phyloP scores from a whole-genome alignment of 2,113 vertebrate genomes.

The Thymallus thymallus region DNA sequence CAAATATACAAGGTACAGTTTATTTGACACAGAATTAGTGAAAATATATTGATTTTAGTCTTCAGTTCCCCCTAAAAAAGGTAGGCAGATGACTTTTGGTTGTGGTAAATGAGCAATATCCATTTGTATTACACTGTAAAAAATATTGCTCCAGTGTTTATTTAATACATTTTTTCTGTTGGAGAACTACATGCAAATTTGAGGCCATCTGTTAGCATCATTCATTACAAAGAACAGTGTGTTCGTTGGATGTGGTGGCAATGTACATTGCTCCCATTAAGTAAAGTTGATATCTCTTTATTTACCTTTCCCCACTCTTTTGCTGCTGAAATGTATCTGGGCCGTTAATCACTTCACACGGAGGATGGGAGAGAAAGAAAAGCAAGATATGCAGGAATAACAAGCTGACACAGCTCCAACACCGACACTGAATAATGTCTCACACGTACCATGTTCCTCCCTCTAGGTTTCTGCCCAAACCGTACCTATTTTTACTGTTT shows the following conservation, averaged over 20 bases:
- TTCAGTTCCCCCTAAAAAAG: too few relatives aligned
- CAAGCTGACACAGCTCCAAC: constrained; percentile 54
- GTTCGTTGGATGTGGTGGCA: neutral
- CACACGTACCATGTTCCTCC: constrained; percentile 32
- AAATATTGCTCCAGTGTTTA: neutral
- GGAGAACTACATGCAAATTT: neutral
- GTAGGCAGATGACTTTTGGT: too few relatives aligned
- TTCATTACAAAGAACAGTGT: neutral
- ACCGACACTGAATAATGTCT: constrained; percentile 40
- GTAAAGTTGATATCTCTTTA: neutral
- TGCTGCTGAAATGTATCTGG: constrained; percentile 22
- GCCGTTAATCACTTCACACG: constrained; percentile 52
- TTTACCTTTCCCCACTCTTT: constrained; percentile 38
- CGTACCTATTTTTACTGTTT: neutral
- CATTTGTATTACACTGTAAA: neutral
- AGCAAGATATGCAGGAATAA: constrained; percentile 55
- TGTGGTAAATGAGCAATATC: neutral
- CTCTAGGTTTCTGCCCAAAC: constrained; percentile 23
- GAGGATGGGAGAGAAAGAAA: constrained; percentile 44
- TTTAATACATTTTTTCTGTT: neutral
- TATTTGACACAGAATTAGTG: too few relatives aligned
- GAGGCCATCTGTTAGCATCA: neutral
- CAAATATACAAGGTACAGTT: too few relatives aligned
- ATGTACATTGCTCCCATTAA: too few relatives aligned
- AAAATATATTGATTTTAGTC: too few relatives aligned